Evolutionary conservation across 2,888 invertebrate species (phyloP).

Genomic region (Smittia sp.): DNA sequence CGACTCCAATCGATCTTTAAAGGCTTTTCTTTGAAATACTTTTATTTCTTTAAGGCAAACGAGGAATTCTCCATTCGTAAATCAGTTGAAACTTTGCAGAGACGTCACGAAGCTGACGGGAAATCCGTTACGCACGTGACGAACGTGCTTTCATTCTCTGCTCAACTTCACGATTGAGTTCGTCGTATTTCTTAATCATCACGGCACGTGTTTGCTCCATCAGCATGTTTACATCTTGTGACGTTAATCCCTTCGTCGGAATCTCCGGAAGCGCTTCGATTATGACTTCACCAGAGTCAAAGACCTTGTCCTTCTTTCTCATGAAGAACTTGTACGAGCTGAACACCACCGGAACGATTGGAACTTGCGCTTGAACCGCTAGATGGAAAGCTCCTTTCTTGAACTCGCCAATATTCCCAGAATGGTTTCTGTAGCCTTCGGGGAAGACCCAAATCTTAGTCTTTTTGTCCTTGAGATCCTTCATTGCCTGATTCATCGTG

Average conservation of each 20-base stretch:
- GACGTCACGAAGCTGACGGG: too few species aligned
- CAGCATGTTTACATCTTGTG: slow-evolving; percentile 66
- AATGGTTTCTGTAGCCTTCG: slow-evolving; percentile 86
- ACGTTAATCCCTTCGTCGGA: slow-evolving; percentile 68
- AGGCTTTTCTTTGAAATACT: too few species aligned
- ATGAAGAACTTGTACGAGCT: slow-evolving; percentile 80
- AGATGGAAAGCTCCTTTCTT: slow-evolving; percentile 94
- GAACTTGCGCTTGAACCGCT: slow-evolving; percentile 84
- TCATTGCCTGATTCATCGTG: slow-evolving; percentile 52
- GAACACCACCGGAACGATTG: slow-evolving; percentile 86
- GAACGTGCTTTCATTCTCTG: background rate
- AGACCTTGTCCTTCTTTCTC: slow-evolving; percentile 66
- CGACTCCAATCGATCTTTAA: too few species aligned
- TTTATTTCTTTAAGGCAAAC: too few species aligned
- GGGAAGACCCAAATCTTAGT: slow-evolving; percentile 91
- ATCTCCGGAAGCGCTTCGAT: slow-evolving; percentile 76
- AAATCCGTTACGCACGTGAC: too few species aligned
- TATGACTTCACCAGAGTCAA: slow-evolving; percentile 74
- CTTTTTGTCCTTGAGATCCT: slow-evolving; percentile 69
- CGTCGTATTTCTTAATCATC: slow-evolving; percentile 11
- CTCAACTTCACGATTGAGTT: slow-evolving; percentile 14
- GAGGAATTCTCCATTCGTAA: too few species aligned
- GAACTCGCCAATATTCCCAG: slow-evolving; percentile 84
- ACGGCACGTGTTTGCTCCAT: slow-evolving; percentile 62
- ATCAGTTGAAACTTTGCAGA: too few species aligned